These are phyloP conservation scores for Erythrolamprus reginae DNA, from an alignment of 2,113 vertebrate genomes.

Conservation along the genomic window DNA sequence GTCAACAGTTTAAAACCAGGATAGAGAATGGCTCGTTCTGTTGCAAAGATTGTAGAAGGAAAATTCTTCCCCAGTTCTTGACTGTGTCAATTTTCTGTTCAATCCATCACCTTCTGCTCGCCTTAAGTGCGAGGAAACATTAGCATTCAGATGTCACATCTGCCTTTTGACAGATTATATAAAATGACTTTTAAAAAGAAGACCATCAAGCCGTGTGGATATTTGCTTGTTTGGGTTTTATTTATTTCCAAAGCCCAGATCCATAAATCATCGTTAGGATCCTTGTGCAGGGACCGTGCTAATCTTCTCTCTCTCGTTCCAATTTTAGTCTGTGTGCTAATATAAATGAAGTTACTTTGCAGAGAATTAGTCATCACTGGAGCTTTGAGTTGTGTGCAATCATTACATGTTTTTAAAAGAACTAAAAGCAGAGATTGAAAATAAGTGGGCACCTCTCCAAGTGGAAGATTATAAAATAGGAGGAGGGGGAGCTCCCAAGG, in stretches of 20 bases:
- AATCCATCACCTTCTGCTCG: neutral
- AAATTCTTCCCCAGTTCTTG: neutral
- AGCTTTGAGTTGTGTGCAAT: neutral
- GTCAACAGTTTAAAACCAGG: neutral
- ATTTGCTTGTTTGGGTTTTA: neutral
- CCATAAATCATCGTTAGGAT: neutral
- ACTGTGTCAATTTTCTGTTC: neutral
- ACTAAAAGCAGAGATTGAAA: neutral
- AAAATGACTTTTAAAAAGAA: neutral
- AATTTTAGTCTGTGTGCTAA: neutral
- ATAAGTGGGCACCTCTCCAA: neutral
- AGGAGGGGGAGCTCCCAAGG: neutral
- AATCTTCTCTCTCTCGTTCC: neutral
- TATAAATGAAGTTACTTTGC: neutral
- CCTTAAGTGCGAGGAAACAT: neutral
- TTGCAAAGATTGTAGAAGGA: neutral
- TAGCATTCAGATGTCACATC: neutral
- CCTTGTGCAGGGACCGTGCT: neutral
- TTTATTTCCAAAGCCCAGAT: neutral
- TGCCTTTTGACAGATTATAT: neutral
- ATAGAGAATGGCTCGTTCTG: neutral
- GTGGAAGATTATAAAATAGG: neutral
- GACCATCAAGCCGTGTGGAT: neutral
- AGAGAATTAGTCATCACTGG: neutral
- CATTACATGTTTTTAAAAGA: neutral